Conservation (phyloP, 2,797 vertebrate genomes). For the Oreochromis mossambicus region DNA sequence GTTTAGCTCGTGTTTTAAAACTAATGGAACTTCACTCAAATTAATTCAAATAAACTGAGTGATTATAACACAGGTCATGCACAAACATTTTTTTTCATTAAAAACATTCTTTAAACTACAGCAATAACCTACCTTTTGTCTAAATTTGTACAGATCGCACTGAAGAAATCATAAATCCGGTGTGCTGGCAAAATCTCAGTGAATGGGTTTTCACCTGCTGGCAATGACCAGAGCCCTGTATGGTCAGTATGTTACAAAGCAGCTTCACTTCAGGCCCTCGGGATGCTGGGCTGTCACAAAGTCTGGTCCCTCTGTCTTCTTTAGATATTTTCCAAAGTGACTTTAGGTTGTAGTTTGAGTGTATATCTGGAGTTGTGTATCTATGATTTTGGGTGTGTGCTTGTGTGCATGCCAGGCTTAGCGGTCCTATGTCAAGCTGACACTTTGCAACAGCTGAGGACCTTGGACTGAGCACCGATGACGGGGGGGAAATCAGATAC, state of each 20-base stretch:
- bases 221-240: neutral
- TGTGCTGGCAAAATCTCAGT: neutral
- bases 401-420: constrained; percentile 24
- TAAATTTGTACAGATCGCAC: neutral
- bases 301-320: neutral
- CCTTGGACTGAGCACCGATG: constrained; percentile 40
- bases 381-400: constrained; percentile 26
- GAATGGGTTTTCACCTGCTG: constrained; percentile 32
- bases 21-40: neutral
- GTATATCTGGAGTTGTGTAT: constrained; percentile 15
- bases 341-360: neutral
- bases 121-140: constrained; percentile 21
- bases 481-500: constrained; percentile 65
- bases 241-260: neutral
- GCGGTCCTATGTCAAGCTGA: constrained; percentile 63
- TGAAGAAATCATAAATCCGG: constrained; percentile 2
- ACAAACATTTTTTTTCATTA: neutral
- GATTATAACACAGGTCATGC: neutral
- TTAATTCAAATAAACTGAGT: neutral
- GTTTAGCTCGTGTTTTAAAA: neutral
- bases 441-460: constrained; percentile 73
- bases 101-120: neutral
- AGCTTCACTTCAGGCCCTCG: neutral
- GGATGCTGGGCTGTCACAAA: neutral
- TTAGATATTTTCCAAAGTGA: constrained; percentile 29